Conservation (phyloP, 92 coral and sea anemone species). For the Nematostella vectensis region DNA sequence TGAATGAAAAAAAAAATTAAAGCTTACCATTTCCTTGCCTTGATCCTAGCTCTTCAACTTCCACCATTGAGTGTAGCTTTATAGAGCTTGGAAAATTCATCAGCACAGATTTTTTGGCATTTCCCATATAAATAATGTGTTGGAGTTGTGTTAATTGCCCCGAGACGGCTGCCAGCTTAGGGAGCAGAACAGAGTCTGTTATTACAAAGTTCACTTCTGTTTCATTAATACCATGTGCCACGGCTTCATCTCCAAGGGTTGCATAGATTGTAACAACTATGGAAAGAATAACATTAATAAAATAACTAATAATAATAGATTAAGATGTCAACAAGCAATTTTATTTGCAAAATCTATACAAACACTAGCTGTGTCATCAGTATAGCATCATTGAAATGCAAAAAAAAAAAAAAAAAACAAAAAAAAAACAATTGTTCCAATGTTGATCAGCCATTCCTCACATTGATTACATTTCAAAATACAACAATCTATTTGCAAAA, state of each 20-base stretch:
- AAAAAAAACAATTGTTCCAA: too few species aligned
- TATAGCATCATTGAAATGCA: too few species aligned
- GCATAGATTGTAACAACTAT: constrained; percentile 94
- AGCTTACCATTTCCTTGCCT: constrained; percentile 64
- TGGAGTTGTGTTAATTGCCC: constrained; percentile 55
- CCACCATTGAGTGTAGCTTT: constrained; percentile 68
- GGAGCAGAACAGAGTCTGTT: constrained; percentile 70
- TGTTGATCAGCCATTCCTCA: too few species aligned
- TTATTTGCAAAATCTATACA: background rate
- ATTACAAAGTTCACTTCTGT: constrained; percentile 80
- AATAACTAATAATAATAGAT: constrained; percentile 1
- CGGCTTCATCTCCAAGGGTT: constrained; percentile 91
- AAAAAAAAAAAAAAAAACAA: too few species aligned
- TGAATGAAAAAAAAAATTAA: too few species aligned
- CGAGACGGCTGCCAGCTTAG: constrained; percentile 58
- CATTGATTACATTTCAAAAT: too few species aligned
- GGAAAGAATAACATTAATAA: background rate
- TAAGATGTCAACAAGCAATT: background rate
- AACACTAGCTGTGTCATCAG: too few species aligned
- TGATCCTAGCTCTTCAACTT: constrained; percentile 81
- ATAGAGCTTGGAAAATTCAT: constrained; percentile 58
- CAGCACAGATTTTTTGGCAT: constrained; percentile 43
- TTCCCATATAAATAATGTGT: constrained; percentile 80
- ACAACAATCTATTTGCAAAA: too few species aligned
- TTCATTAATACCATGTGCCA: constrained; percentile 82